Conservation (phyloP, 2,888 invertebrate species). For the Coecobrya sp. region DNA sequence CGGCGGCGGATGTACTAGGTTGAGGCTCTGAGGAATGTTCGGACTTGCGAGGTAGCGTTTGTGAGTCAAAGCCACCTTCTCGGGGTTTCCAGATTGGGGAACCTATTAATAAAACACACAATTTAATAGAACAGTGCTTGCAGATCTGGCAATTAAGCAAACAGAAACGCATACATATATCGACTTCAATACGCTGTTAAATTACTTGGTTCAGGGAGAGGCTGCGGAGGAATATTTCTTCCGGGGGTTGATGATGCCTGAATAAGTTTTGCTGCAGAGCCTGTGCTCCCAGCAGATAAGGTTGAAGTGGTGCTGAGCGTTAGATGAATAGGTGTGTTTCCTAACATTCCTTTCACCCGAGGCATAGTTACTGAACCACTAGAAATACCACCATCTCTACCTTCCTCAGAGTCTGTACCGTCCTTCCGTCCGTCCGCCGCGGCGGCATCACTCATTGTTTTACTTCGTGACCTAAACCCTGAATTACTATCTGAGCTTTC, state of each 20-base stretch:
- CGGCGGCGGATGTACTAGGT: conserved; percentile 81
- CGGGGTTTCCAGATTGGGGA: conserved; percentile 99
- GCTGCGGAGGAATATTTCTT: conserved; percentile 75
- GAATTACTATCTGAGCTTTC: conserved; percentile 88
- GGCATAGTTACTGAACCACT: conserved; percentile 83
- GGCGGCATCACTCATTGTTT: conserved; percentile 94
- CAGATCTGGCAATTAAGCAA: no score
- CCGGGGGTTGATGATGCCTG: conserved; percentile 88
- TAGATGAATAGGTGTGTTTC: conserved; percentile 97
- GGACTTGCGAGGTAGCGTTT: conserved; percentile 89
- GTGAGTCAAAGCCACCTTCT: conserved; percentile 91
- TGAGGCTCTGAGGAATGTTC: conserved; percentile 82
- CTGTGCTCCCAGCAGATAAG: conserved; percentile 92
- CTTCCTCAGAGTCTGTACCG: conserved; percentile 85
- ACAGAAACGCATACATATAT: no score
- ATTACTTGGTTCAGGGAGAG: conserved; percentile 86
- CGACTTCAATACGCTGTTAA: background rate
- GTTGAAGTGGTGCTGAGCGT: conserved; percentile 98
- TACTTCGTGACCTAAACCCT: conserved; percentile 94
- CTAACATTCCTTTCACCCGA: conserved; percentile 91
- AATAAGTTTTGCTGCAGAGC: conserved; percentile 89
- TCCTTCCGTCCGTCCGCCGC: conserved; percentile 62
- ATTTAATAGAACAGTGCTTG: background rate
- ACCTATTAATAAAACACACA: conserved; percentile 91
- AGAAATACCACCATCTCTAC: conserved; percentile 86